phyloP scores from a whole-genome alignment of 2,797 vertebrate genomes.

The Sebastes miniatus region DNA sequence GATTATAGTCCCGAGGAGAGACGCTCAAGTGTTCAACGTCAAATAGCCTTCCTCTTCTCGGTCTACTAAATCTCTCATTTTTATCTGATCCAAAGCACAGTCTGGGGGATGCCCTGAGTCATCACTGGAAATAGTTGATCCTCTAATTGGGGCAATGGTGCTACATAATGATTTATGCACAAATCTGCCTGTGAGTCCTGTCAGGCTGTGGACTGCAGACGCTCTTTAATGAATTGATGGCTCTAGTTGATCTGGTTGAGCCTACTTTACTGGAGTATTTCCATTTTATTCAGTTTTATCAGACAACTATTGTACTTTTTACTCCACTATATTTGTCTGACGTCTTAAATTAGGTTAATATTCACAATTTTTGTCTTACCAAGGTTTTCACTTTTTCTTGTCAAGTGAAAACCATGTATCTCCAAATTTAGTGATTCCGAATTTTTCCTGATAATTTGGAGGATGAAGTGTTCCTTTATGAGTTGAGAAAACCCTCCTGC shows the following conservation, averaged over 20 bases:
- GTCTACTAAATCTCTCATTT: background rate
- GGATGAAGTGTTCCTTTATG: too few species aligned
- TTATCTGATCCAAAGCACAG: background rate
- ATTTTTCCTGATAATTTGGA: too few species aligned
- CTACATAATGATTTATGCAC: background rate
- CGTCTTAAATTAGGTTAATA: too few species aligned
- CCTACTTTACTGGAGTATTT: background rate
- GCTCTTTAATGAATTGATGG: background rate
- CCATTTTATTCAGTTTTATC: background rate
- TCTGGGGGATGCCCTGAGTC: background rate
- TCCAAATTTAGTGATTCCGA: too few species aligned
- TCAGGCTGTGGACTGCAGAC: background rate
- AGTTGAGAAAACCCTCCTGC: too few species aligned
- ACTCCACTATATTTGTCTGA: background rate
- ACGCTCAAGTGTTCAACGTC: background rate
- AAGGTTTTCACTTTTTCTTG: too few species aligned
- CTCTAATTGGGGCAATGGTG: background rate
- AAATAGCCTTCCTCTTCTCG: background rate
- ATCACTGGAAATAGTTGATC: background rate
- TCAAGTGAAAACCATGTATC: background rate
- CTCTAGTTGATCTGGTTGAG: background rate
- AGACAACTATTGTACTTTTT: background rate
- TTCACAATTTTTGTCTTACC: background rate
- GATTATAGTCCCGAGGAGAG: conserved; percentile 15
- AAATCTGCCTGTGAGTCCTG: background rate